phyloP scores from a whole-genome alignment of 2,888 invertebrate species.

The Drosophila robusta region DNA sequence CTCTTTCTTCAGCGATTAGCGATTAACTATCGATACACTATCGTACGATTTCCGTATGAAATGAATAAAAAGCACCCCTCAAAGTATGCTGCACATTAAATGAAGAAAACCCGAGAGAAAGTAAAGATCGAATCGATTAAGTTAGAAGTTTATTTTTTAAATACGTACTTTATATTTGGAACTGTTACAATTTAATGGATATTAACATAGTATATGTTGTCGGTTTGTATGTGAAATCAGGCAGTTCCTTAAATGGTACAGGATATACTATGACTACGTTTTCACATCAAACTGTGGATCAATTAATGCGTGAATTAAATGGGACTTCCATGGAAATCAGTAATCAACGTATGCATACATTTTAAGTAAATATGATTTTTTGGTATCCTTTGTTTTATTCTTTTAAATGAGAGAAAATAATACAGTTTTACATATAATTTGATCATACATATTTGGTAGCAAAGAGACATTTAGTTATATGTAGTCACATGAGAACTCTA shows the following conservation, averaged over 20 bases:
- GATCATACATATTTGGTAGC: slow-evolving; percentile 16
- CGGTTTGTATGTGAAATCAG: slow-evolving; percentile 48
- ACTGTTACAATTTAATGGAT: slow-evolving; percentile 71
- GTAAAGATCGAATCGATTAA: background rate
- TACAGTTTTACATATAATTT: slow-evolving; percentile 17
- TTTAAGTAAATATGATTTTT: slow-evolving; percentile 44
- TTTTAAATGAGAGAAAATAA: slow-evolving; percentile 24
- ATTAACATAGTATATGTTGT: slow-evolving; percentile 53
- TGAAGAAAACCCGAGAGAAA: no score
- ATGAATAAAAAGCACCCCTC: background rate
- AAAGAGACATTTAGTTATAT: slow-evolving; percentile 16
- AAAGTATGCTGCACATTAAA: slow-evolving; percentile 14
- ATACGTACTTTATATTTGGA: slow-evolving; percentile 62
- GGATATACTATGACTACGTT: slow-evolving; percentile 4
- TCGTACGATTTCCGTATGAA: background rate
- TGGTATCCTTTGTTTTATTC: slow-evolving; percentile 39
- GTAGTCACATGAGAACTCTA: slow-evolving; percentile 21
- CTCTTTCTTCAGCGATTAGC: background rate
- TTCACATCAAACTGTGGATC: background rate
- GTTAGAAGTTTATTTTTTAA: slow-evolving; percentile 66
- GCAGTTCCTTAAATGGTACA: slow-evolving; percentile 21
- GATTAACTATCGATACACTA: slow-evolving; percentile 39
- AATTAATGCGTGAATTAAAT: slow-evolving; percentile 3
- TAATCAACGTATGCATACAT: background rate
- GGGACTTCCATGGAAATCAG: background rate